These are phyloP conservation scores for Agrilus mali DNA, from an alignment of 2,888 invertebrate species.

Conservation along the genomic window DNA sequence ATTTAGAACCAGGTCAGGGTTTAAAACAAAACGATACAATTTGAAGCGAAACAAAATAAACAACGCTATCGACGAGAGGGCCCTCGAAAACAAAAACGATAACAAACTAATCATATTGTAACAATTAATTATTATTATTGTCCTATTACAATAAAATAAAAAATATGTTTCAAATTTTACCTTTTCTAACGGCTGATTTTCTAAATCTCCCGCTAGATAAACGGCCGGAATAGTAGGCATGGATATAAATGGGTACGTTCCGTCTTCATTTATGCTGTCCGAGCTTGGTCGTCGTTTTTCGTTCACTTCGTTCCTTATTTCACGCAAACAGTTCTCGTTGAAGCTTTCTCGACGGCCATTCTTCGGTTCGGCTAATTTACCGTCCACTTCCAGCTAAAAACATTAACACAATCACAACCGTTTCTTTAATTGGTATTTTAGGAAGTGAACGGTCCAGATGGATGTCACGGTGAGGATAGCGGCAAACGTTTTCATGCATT, in stretches of 20 bases:
- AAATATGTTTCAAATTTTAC: conserved; percentile 32
- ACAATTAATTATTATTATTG: no score
- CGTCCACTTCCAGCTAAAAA: conserved; percentile 4
- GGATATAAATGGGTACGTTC: conserved; percentile 36
- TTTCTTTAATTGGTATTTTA: neutral
- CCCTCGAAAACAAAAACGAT: neutral
- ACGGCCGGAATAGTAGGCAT: conserved; percentile 42
- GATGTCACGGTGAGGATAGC: no score
- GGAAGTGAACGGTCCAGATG: neutral
- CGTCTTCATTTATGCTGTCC: conserved; percentile 25
- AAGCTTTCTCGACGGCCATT: conserved; percentile 30
- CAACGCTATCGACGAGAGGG: neutral
- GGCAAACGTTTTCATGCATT: no score
- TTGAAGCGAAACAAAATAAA: neutral
- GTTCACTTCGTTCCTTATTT: conserved; percentile 22
- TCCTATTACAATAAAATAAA: no score
- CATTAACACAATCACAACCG: neutral
- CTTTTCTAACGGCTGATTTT: conserved; percentile 49
- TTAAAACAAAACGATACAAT: conserved; percentile 2
- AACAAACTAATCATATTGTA: neutral
- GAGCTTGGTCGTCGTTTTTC: conserved; percentile 24
- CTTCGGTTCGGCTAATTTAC: conserved; percentile 17
- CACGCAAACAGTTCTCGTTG: conserved; percentile 30
- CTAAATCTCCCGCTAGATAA: conserved; percentile 36
- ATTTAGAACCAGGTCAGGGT: conserved; percentile 19